A percentile compares a stretch with the other conserved stretches of the same genome.
These are phyloP conservation scores for Odontamblyopus rebecca DNA, from an alignment of 2,797 vertebrate genomes.

Conservation along the genomic window DNA sequence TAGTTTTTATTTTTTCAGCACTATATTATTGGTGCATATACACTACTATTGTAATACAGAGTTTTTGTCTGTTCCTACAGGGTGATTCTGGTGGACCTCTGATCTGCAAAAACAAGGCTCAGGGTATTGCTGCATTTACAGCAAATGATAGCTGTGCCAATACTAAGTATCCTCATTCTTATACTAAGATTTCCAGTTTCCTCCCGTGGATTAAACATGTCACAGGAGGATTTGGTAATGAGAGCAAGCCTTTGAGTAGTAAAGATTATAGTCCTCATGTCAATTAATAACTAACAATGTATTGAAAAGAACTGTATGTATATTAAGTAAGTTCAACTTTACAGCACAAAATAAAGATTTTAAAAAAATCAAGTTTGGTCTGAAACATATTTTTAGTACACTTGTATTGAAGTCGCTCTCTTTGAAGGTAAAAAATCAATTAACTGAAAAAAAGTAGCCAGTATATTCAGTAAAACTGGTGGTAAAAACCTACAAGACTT, in stretches of 20 bases:
- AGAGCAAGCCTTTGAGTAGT: not conserved
- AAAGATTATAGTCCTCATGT: not conserved
- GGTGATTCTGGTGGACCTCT: constrained; percentile 78
- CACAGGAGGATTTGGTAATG: constrained; percentile 14
- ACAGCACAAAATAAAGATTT: not conserved
- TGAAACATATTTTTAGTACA: constrained; percentile 1
- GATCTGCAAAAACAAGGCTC: constrained; percentile 57
- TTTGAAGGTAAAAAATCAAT: not conserved
- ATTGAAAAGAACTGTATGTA: not conserved
- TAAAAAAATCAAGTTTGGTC: not conserved
- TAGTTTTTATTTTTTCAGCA: not conserved
- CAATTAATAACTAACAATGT: not conserved
- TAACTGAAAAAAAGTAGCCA: not conserved
- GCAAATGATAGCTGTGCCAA: not conserved
- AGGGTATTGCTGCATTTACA: constrained; percentile 57
- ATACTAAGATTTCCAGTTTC: constrained; percentile 60
- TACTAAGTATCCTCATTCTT: constrained; percentile 54
- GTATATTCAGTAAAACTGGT: not conserved
- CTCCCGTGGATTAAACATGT: constrained; percentile 65
- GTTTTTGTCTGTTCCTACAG: constrained; percentile 40
- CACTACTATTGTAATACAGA: not conserved
- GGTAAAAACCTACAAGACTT: not conserved
- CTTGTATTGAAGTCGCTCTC: too few species aligned
- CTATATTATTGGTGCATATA: not conserved
- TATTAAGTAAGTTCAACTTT: not conserved